Conservation (phyloP, 2,888 invertebrate species). For the Spialia ferax region DNA sequence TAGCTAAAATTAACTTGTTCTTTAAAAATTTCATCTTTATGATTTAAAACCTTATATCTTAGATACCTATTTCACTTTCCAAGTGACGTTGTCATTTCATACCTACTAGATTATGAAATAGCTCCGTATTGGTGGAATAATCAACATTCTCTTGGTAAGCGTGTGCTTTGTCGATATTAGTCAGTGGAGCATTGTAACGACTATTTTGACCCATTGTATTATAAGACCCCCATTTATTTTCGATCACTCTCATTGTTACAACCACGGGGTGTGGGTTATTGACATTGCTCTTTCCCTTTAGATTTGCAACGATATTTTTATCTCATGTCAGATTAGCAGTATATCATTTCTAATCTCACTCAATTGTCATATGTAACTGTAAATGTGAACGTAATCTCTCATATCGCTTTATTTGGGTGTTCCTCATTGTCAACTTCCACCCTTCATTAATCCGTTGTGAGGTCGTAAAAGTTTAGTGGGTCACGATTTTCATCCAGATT, state of each 20-base stretch:
- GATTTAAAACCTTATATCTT: no score
- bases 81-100: no score
- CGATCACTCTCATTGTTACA: constrained; percentile 74
- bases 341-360: constrained; percentile 69
- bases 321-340: constrained; percentile 75
- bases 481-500: constrained; percentile 11
- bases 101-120: no score
- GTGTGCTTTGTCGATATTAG: constrained; percentile 44
- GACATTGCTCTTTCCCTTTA: constrained; percentile 80
- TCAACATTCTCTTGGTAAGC: constrained; percentile 12
- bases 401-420: constrained; percentile 43
- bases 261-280: constrained; percentile 80
- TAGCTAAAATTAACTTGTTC: no score
- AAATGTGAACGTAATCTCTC: constrained; percentile 55
- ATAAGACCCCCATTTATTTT: constrained; percentile 76
- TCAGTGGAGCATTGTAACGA: constrained; percentile 70
- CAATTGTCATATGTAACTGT: constrained; percentile 40
- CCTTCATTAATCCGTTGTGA: constrained; percentile 28
- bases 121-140: no score
- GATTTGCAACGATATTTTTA: constrained; percentile 78
- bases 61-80: no score
- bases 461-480: constrained; percentile 25
- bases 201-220: constrained; percentile 77
- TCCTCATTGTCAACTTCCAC: constrained; percentile 31
- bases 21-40: no score